Percentiles rank a stretch among this genome's conserved stretches.
These are phyloP conservation scores for Machaerirhynchus nigripectus DNA, from an alignment of 2,113 vertebrate species.

Conservation along the genomic window DNA sequence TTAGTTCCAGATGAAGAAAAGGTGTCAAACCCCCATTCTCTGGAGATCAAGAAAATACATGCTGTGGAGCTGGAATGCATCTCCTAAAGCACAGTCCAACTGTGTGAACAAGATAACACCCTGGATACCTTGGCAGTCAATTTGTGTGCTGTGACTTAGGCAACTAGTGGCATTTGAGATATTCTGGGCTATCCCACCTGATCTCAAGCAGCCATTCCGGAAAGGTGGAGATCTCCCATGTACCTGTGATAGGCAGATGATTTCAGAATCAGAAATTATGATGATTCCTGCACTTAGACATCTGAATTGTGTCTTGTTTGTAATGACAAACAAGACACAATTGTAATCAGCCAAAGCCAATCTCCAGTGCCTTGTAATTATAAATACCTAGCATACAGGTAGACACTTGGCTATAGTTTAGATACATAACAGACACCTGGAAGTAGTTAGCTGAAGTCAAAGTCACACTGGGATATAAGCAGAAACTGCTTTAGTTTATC, in stretches of 20 bases:
- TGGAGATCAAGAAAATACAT: not conserved
- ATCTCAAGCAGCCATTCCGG: not conserved
- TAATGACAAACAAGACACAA: no score
- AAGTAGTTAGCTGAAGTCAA: not conserved
- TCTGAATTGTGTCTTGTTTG: not conserved
- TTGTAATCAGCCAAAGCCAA: no score
- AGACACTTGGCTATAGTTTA: not conserved
- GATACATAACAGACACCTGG: not conserved
- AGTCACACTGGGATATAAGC: not conserved
- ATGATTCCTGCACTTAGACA: not conserved
- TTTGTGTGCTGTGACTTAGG: not conserved
- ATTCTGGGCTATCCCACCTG: no score
- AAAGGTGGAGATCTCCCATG: not conserved
- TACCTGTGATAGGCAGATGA: not conserved
- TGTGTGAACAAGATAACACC: not conserved
- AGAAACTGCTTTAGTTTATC: not conserved
- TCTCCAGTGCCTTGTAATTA: no score
- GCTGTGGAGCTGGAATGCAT: not conserved
- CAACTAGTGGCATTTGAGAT: not conserved
- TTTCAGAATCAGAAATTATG: not conserved
- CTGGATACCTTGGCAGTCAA: not conserved
- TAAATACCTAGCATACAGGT: not conserved
- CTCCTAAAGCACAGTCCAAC: not conserved
- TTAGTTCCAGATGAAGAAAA: not conserved
- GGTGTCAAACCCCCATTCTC: not conserved